A percentile compares a stretch with the other conserved stretches of the same genome.
These are phyloP conservation scores for Leptopilina myrica DNA, from an alignment of 2,888 invertebrate species.

Conservation along the genomic window DNA sequence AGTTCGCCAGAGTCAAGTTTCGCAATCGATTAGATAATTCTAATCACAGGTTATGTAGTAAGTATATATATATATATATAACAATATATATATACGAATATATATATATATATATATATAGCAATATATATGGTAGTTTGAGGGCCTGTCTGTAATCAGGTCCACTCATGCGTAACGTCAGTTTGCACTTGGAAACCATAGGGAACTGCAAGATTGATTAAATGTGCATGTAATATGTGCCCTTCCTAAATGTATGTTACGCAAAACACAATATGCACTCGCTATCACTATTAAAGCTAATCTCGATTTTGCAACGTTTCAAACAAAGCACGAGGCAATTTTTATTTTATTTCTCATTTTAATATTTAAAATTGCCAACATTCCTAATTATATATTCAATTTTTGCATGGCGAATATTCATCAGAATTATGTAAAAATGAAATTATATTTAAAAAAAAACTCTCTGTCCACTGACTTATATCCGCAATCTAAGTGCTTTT, in stretches of 20 bases:
- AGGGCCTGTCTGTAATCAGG: slow-evolving; percentile 55
- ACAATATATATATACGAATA: no score
- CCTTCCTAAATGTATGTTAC: slow-evolving; percentile 29
- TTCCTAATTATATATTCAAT: no score
- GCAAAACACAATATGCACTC: slow-evolving; percentile 4
- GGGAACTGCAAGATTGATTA: slow-evolving; percentile 23
- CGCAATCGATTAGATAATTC: slow-evolving; percentile 60
- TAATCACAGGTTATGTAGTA: slow-evolving; percentile 58
- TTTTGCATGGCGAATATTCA: no score
- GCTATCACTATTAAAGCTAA: neutral
- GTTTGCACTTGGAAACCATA: slow-evolving; percentile 39
- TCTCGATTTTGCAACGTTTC: neutral
- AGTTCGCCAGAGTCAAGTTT: slow-evolving; percentile 23
- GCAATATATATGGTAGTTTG: slow-evolving; percentile 41
- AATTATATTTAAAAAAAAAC: no score
- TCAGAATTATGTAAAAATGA: no score
- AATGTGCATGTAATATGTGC: slow-evolving; percentile 22
- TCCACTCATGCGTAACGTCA: slow-evolving; percentile 43
- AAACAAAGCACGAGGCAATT: neutral
- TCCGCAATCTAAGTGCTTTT: no score
- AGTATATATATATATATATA: slow-evolving; percentile 33
- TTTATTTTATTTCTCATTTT: no score
- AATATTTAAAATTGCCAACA: no score
- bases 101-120: slow-evolving; percentile 1
- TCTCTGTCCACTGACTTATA: no score